Evolutionary conservation across 2,797 vertebrate species (phyloP), one percentile per base, ranked within the genome.

Genomic region (Danio choprae): DNA sequence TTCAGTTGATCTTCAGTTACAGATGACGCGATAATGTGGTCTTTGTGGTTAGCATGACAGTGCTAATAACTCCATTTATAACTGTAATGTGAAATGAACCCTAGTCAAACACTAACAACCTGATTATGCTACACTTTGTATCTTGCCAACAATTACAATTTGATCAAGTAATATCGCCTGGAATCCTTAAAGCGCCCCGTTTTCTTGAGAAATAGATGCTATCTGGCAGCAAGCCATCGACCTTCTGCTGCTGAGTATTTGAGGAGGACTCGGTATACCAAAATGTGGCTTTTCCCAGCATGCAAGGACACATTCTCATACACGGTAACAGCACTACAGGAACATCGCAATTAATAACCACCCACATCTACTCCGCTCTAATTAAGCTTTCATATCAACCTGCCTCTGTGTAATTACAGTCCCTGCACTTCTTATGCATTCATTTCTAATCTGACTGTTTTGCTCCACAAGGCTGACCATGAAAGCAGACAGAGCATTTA

Each of bases 381-480:
- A 92, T 94, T 91, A 93, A 86, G 86, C 90, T 87, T 92, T 93
- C 89, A 89, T 89, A 90, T 89, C 85, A 86, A 83, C 87, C 87
- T 63, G 20, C 84, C 84, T 87, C 89, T 58, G 89, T 89, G 89
- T 92, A 92, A 92, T 93, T 91, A 92, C 63, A 83, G 85, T 78
- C 86, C 85, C 80, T 56, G 36, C 77, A 44, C 72, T 72, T 88
- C 88, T 87, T 83, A 88, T 87, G 81, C 79, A 71, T 82, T 85
- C 79, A 74, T 83, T 83, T 71, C 83, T 89, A 91, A 88, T 85
- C 80, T 68, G 44, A 22, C 40, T 67, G 43, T 83, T 77, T 86
- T 84, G 86, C 80, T 84, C 78, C 88, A 87, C 79, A 79, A 79
- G 73, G 64, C 62, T 81, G 80, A 53, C 65, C 65, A 77, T 53